These are phyloP conservation scores for Anthrax anthrax DNA, from an alignment of 2,888 invertebrate species.

Conservation along the genomic window DNA sequence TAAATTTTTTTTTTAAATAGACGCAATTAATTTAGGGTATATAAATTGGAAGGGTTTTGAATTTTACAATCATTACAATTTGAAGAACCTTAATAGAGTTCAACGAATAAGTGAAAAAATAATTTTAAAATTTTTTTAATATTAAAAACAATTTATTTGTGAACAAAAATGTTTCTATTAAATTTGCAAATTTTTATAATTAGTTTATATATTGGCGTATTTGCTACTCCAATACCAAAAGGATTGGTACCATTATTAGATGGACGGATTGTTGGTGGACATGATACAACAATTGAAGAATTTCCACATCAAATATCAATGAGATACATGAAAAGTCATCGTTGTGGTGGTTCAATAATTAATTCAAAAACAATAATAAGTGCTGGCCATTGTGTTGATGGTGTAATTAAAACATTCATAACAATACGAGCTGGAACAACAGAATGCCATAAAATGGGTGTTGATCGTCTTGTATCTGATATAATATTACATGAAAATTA, in stretches of 20 bases:
- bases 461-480: background rate
- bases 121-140: background rate
- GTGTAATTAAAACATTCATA: conserved; percentile 5
- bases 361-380: conserved; percentile 34
- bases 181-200: background rate
- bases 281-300: conserved; percentile 9
- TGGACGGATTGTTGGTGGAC: conserved; percentile 13
- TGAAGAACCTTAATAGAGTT: background rate
- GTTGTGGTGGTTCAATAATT: conserved; percentile 39
- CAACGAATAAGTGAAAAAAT: background rate
- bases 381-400: conserved; percentile 39
- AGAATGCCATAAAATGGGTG: conserved; percentile 16
- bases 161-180: background rate
- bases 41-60: background rate
- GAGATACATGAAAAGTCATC: conserved; percentile 27
- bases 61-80: background rate
- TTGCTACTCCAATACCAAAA: background rate
- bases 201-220: background rate
- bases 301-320: conserved; percentile 10
- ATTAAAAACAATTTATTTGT: too few species aligned
- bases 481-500: conserved; percentile 32
- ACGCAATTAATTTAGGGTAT: background rate
- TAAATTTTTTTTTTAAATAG: too few species aligned
- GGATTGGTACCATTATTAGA: conserved; percentile 9
- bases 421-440: conserved; percentile 35